These are phyloP conservation scores for Caloenas nicobarica DNA, from an alignment of 2,113 vertebrate species.

Conservation along the genomic window DNA sequence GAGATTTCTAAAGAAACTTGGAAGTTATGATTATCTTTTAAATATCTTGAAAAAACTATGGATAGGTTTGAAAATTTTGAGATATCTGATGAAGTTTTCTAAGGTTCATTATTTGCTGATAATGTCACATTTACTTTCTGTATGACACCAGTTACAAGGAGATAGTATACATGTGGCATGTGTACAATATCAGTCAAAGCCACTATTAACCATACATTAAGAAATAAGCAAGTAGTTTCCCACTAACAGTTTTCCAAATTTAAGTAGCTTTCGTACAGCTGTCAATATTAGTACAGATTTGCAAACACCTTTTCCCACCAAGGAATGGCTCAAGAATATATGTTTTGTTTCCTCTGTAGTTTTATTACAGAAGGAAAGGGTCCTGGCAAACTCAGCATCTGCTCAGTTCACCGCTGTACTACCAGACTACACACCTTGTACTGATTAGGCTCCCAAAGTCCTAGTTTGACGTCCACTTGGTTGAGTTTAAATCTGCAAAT, in stretches of 20 bases:
- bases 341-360: neutral
- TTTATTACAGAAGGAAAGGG: neutral
- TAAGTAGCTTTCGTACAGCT: neutral
- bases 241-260: neutral
- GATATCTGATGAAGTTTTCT: neutral
- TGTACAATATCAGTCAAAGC: neutral
- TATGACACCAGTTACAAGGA: neutral
- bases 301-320: neutral
- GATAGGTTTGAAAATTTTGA: neutral
- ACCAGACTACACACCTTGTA: neutral
- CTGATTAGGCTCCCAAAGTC: constrained; percentile 13
- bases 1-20: neutral
- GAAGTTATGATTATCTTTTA: neutral
- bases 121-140: neutral
- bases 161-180: neutral
- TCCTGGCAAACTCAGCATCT: neutral
- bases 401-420: neutral
- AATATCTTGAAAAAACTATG: neutral
- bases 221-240: neutral
- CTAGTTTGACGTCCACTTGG: neutral
- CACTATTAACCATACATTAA: neutral
- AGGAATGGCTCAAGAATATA: neutral
- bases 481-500: constrained; percentile 14
- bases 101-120: neutral
- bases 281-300: neutral